A percentile compares a stretch with the other conserved stretches of the same genome.
These are phyloP conservation scores for Sebastes vulpes DNA, from an alignment of 2,797 vertebrate genomes.

Conservation along the genomic window DNA sequence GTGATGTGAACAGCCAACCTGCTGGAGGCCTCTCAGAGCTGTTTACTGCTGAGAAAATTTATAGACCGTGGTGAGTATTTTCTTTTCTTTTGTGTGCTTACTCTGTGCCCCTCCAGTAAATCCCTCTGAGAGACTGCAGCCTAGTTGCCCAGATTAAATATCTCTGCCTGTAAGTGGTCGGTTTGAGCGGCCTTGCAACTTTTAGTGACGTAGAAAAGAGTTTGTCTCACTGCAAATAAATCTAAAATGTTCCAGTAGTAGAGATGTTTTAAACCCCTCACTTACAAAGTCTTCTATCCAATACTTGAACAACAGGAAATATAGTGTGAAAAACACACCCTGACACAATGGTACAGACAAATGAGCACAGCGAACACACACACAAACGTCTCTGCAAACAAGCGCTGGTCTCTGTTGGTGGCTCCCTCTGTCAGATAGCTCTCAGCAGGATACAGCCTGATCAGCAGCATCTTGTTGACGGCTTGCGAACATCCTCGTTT, in stretches of 20 bases:
- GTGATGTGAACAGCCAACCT: slow-evolving; percentile 4
- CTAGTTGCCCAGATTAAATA: slow-evolving; percentile 60
- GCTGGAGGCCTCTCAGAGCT: slow-evolving; percentile 17
- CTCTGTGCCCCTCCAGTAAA: slow-evolving; percentile 30
- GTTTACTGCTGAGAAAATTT: slow-evolving; percentile 37
- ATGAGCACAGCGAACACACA: not conserved
- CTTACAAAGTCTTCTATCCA: not conserved
- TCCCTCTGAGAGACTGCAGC: slow-evolving; percentile 52
- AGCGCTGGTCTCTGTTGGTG: slow-evolving; percentile 38
- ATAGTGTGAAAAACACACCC: not conserved
- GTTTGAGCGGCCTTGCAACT: slow-evolving; percentile 88
- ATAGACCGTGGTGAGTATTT: slow-evolving; percentile 19
- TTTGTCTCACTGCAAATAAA: slow-evolving; percentile 75
- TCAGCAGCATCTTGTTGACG: slow-evolving; percentile 53
- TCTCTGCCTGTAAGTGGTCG: slow-evolving; percentile 73
- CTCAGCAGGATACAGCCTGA: slow-evolving; percentile 55
- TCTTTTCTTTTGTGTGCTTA: slow-evolving; percentile 37
- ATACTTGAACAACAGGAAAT: not conserved
- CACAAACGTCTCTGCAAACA: slow-evolving; percentile 20
- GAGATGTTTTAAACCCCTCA: not conserved
- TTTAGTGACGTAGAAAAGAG: slow-evolving; percentile 84
- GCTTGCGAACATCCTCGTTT: slow-evolving; percentile 51
- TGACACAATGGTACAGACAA: not conserved
- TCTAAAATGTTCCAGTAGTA: not conserved
- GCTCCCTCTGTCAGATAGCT: slow-evolving; percentile 43